Evolutionary conservation across 2,888 invertebrate genomes (phyloP).

Genomic region (Zonitis immaculata): DNA sequence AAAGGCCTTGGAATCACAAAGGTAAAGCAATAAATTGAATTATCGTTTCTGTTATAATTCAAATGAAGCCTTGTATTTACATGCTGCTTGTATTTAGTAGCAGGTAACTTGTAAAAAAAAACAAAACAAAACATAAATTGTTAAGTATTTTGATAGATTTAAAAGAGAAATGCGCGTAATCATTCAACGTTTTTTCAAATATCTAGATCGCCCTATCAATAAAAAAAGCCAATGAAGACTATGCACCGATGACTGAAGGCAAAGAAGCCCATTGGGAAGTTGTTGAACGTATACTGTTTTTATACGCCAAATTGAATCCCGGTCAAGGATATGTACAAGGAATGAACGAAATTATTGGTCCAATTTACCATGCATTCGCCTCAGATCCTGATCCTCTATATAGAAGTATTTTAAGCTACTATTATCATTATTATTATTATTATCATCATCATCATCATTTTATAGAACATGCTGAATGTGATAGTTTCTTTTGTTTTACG

Average conservation of each 20-base stretch:
- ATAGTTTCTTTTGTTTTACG: constrained; percentile 97
- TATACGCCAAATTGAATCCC: constrained; percentile 97
- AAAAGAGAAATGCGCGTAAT: background rate
- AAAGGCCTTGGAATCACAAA: constrained; percentile 85
- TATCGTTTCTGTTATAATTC: background rate
- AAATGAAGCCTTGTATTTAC: constrained; percentile 11
- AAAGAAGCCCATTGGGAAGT: constrained; percentile 99
- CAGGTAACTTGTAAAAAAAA: constrained; percentile 26
- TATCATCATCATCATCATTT: too few relatives aligned
- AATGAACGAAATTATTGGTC: constrained; percentile 99
- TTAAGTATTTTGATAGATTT: too few relatives aligned
- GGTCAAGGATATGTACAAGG: constrained; percentile 96
- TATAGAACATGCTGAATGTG: constrained; percentile 91
- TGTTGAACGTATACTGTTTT: constrained; percentile 91
- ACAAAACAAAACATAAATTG: too few relatives aligned
- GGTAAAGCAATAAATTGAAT: constrained; percentile 53
- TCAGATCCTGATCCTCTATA: constrained; percentile 76
- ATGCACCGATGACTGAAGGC: constrained; percentile 80
- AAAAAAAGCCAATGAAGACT: constrained; percentile 74
- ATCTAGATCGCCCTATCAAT: constrained; percentile 64
- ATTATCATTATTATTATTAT: too few relatives aligned
- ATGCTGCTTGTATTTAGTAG: constrained; percentile 32
- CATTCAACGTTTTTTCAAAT: background rate
- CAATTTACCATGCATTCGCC: constrained; percentile 96
- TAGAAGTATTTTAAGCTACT: constrained; percentile 70